These are phyloP conservation scores for Poecilia picta DNA, from an alignment of 2,797 vertebrate species.

Conservation along the genomic window DNA sequence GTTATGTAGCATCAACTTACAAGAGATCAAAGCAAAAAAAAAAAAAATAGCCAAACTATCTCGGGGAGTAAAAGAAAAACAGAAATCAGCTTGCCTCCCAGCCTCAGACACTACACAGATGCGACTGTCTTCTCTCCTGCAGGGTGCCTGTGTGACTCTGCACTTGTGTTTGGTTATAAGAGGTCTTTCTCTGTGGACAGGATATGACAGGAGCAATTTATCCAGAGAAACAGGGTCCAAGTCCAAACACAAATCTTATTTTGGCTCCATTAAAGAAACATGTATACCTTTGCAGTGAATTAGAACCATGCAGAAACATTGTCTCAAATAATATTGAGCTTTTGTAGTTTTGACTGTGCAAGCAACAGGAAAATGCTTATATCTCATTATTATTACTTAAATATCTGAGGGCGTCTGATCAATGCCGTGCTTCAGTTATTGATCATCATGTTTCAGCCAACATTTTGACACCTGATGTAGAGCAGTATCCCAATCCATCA, in stretches of 20 bases:
- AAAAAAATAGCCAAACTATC: slow-evolving; percentile 20
- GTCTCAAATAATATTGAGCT: background rate
- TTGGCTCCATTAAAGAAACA: slow-evolving; percentile 22
- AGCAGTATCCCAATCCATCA: too few species aligned
- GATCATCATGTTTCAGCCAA: too few species aligned
- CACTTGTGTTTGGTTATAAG: slow-evolving; percentile 46
- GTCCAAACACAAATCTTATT: slow-evolving; percentile 18
- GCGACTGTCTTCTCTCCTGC: slow-evolving; percentile 34
- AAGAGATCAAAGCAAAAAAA: background rate
- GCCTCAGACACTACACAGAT: slow-evolving; percentile 43
- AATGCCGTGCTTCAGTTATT: too few species aligned
- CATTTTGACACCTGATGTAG: too few species aligned
- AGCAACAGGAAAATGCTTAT: background rate
- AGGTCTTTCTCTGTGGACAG: slow-evolving; percentile 30
- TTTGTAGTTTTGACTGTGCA: background rate
- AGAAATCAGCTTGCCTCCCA: background rate
- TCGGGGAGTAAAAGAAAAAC: slow-evolving; percentile 2
- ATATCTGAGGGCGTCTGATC: too few species aligned
- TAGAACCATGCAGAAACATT: background rate
- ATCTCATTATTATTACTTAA: slow-evolving; percentile 1
- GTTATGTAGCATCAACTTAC: background rate
- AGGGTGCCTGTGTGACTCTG: slow-evolving; percentile 5
- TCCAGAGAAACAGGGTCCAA: slow-evolving; percentile 29
- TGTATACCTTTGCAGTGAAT: background rate
- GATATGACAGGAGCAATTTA: slow-evolving; percentile 47